phyloP scores from a whole-genome alignment of 2,888 invertebrate species.

The Thumatha senex region DNA sequence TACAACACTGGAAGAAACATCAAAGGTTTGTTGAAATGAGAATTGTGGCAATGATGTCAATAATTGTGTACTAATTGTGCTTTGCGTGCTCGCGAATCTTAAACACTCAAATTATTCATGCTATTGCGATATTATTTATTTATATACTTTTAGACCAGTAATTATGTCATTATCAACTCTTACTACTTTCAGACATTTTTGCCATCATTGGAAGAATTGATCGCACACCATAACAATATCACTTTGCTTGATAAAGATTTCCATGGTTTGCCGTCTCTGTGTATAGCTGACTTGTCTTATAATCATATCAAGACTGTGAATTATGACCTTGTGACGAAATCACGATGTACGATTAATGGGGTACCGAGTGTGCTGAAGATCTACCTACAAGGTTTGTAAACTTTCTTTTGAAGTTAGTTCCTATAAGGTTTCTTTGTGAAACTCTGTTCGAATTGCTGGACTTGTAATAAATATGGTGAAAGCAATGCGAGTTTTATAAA shows the following conservation, averaged over 20 bases:
- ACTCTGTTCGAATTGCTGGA: background rate
- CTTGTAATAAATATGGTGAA: background rate
- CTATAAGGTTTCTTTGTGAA: conserved; percentile 86
- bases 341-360: conserved; percentile 90
- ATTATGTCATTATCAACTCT: conserved; percentile 8
- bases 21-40: conserved; percentile 84
- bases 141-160: background rate
- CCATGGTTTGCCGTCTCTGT: conserved; percentile 91
- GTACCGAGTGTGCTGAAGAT: conserved; percentile 91
- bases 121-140: conserved; percentile 14
- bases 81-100: conserved; percentile 39
- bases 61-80: conserved; percentile 16
- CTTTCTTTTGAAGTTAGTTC: too few relatives aligned
- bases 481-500: conserved; percentile 26
- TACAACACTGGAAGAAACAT: conserved; percentile 90
- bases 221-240: conserved; percentile 90
- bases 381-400: conserved; percentile 88
- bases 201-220: conserved; percentile 89
- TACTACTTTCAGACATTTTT: conserved; percentile 87
- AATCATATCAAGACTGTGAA: conserved; percentile 90
- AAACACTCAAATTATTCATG: conserved; percentile 3
- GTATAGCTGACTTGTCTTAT: conserved; percentile 90
- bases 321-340: conserved; percentile 90
- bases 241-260: conserved; percentile 90
- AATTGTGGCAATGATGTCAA: background rate